Base-by-base conservation (phyloP, 2,113 vertebrate genomes). In the Connochaetes taurinus region DNA sequence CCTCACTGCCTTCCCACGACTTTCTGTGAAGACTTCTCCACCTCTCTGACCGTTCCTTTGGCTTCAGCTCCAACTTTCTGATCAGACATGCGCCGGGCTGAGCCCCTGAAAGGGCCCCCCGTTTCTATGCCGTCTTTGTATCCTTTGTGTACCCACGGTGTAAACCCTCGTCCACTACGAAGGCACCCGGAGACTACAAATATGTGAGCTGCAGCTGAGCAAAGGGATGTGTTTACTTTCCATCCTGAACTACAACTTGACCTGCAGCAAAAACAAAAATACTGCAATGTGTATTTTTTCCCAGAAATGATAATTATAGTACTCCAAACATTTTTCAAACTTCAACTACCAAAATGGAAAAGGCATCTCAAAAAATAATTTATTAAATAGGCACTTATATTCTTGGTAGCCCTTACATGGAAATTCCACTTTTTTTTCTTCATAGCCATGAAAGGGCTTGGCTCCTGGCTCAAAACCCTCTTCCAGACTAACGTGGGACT, bases 301-400 rank as follows among this genome's bases (percentile, higher is more conserved):
- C 98, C 97, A 98, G 97, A 97, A 98, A 98, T 95, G 97, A 97
- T 98, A 98, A 98, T 98, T 97, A 98, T 98, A 98, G 98, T 95
- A 97, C 96, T 98, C 94, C 82, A 98, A 98, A 98, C 83, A 98
- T 97, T 96, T 98, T 97, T 97, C 60, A 92, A 91, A 97, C 95
- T 96, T 97, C 71, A 95, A 83, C 86, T 97, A 98, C 98, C 90
- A 96, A 98, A 98, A 98, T 97, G 96, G 98, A 98, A 98, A 98
- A 97, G 83, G 88, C 90, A 97, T 96, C 94, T 97, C 87, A 97
- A 94, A 94, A 98, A 98, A 98, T 97, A 98, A 98, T 97, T 98
- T 98, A 97, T 97, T 98, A 98, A 98, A 98, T 53, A 64, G 60
- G 84, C 91, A 91, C 78, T 97, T 97, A 95, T 85, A 98, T 94